These are phyloP conservation scores for Melanotaenia nigrans DNA, from an alignment of 2,797 vertebrate genomes.

Conservation along the genomic window DNA sequence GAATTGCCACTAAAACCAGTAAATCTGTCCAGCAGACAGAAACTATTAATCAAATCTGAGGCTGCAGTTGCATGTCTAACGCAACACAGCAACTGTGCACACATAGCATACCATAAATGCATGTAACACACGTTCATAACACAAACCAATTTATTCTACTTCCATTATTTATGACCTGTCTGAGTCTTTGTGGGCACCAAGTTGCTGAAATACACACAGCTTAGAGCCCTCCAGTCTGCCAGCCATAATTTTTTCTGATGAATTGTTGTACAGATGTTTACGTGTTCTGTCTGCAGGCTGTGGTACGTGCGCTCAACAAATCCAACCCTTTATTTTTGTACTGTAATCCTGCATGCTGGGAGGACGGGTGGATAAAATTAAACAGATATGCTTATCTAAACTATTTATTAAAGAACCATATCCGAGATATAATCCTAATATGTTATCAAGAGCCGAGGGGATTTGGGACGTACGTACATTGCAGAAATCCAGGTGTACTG, in stretches of 20 bases:
- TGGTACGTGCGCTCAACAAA: conserved; percentile 75
- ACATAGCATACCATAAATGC: conserved; percentile 46
- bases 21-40: not conserved
- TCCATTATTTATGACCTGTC: conserved; percentile 64
- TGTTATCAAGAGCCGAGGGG: conserved; percentile 82
- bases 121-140: conserved; percentile 67
- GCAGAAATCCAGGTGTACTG: conserved; percentile 89
- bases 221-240: conserved; percentile 50
- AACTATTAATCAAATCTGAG: conserved; percentile 25
- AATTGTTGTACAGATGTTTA: conserved; percentile 80
- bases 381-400: conserved; percentile 87
- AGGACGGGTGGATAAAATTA: conserved; percentile 78
- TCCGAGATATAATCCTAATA: conserved; percentile 90
- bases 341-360: conserved; percentile 87
- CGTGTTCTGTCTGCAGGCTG: conserved; percentile 69
- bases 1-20: conserved; percentile 11
- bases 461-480: conserved; percentile 72
- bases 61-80: conserved; percentile 16
- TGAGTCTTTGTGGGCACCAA: conserved; percentile 45
- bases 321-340: conserved; percentile 70
- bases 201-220: conserved; percentile 59
- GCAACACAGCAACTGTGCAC: conserved; percentile 27
- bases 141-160: conserved; percentile 69
- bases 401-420: conserved; percentile 87
- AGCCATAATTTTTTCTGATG: conserved; percentile 69